Evolutionary conservation across 2,888 invertebrate species (phyloP).

Genomic region (Thecocarcelia acutangulata): DNA sequence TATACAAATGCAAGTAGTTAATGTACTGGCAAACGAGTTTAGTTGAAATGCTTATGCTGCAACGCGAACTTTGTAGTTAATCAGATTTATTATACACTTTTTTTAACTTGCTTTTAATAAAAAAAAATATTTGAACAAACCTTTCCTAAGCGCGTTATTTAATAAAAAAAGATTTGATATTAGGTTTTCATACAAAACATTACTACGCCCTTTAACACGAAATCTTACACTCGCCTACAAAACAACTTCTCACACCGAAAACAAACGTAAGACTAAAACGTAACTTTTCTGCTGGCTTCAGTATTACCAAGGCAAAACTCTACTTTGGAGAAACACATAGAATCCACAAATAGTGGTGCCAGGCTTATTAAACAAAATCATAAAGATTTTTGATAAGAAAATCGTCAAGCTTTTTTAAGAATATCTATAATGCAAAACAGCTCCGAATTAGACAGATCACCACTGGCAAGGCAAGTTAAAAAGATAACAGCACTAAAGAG

Average conservation of each 20-base stretch:
- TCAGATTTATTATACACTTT: not conserved
- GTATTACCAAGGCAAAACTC: slow-evolving; percentile 70
- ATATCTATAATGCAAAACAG: too few relatives aligned
- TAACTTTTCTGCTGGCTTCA: not conserved
- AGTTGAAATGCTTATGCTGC: not conserved
- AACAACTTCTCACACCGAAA: slow-evolving; percentile 7
- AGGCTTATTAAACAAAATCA: too few relatives aligned
- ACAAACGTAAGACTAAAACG: slow-evolving; percentile 7
- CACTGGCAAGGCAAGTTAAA: too few relatives aligned
- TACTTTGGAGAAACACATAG: too few relatives aligned
- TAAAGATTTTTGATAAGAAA: too few relatives aligned
- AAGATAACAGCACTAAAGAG: too few relatives aligned
- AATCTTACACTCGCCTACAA: not conserved
- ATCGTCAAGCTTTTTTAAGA: too few relatives aligned
- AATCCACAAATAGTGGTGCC: too few relatives aligned
- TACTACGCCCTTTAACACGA: not conserved
- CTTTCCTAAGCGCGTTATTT: slow-evolving; percentile 14
- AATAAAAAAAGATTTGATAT: not conserved
- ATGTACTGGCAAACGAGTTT: too few relatives aligned
- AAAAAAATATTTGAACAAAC: not conserved
- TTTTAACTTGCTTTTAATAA: not conserved
- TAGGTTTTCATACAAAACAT: not conserved
- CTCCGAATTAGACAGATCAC: too few relatives aligned
- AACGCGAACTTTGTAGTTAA: not conserved
- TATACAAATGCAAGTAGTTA: too few relatives aligned